A percentile compares a stretch with the other conserved stretches of the same genome.
These are phyloP conservation scores for Hephaestus fuliginosus DNA, from an alignment of 2,797 vertebrate genomes.

Conservation along the genomic window DNA sequence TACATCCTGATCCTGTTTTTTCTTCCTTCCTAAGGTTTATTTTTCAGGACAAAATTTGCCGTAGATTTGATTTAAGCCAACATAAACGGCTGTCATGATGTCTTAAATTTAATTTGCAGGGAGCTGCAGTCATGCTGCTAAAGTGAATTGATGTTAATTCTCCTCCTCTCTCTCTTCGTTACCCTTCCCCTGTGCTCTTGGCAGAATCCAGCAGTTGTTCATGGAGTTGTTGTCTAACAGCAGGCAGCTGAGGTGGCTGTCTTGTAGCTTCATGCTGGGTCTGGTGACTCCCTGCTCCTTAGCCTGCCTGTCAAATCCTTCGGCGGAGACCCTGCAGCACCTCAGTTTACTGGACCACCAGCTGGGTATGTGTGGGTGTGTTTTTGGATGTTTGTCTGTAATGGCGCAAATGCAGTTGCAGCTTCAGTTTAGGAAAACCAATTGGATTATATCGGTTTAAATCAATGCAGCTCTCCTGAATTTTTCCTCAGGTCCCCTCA, in stretches of 20 bases:
- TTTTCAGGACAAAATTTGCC: not conserved
- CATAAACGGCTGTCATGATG: not conserved
- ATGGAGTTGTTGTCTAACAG: conserved; percentile 96
- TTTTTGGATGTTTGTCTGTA: not conserved
- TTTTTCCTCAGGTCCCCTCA: conserved; percentile 84
- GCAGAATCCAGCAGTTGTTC: conserved; percentile 96
- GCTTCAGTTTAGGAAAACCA: not conserved
- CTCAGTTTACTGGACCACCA: conserved; percentile 97
- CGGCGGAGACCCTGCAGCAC: conserved; percentile 94
- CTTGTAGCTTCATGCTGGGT: conserved; percentile 96
- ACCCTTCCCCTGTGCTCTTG: conserved; percentile 26
- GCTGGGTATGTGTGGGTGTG: conserved; percentile 72
- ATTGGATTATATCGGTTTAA: not conserved
- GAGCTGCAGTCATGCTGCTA: not conserved
- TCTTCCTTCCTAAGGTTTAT: not conserved
- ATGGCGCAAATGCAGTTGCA: not conserved
- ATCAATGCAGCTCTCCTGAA: not conserved
- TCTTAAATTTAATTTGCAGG: not conserved
- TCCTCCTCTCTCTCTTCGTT: conserved; percentile 1
- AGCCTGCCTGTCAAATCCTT: conserved; percentile 93
- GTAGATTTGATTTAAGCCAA: not conserved
- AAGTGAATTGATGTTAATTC: conserved; percentile 14
- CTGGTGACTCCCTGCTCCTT: conserved; percentile 94
- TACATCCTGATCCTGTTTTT: not conserved
- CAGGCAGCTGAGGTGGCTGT: conserved; percentile 95